Evolutionary conservation across 2,113 vertebrate genomes (phyloP).

Genomic region (Castor canadensis): DNA sequence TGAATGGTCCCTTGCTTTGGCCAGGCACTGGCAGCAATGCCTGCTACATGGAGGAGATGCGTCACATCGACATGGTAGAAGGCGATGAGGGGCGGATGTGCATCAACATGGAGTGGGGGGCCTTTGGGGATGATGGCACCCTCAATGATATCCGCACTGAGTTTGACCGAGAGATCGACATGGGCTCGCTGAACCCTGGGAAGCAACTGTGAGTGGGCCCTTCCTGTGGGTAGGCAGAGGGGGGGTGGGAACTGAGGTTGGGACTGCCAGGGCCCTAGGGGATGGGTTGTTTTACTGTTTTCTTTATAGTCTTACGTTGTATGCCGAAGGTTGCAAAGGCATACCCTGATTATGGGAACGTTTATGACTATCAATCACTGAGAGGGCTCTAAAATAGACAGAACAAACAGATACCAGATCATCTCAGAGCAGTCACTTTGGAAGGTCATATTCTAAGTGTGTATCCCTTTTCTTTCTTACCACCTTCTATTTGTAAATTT

Average conservation of each 20-base stretch:
- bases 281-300: not conserved
- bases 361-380: not conserved
- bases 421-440: not conserved
- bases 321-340: not conserved
- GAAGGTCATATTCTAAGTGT: not conserved
- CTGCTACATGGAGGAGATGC: slow-evolving; percentile 99
- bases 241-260: not conserved
- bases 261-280: not conserved
- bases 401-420: not conserved
- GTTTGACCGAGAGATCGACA: slow-evolving; percentile 94
- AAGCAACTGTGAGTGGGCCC: slow-evolving; percentile 93
- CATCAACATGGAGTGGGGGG: slow-evolving; percentile 98
- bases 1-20: not conserved
- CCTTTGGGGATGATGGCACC: slow-evolving; percentile 92
- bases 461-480: not conserved
- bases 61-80: slow-evolving; percentile 93
- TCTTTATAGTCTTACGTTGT: not conserved
- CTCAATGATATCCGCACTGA: slow-evolving; percentile 93
- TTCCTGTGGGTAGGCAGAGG: not conserved
- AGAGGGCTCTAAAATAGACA: not conserved
- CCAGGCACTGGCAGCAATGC: slow-evolving; percentile 95
- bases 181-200: slow-evolving; percentile 95
- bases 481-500: not conserved
- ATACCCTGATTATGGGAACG: not conserved
- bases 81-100: slow-evolving; percentile 98